Evolutionary conservation across 2,888 invertebrate species (phyloP), one percentile per base, ranked within the genome.

Genomic region (Hirtodrosophila confusa): DNA sequence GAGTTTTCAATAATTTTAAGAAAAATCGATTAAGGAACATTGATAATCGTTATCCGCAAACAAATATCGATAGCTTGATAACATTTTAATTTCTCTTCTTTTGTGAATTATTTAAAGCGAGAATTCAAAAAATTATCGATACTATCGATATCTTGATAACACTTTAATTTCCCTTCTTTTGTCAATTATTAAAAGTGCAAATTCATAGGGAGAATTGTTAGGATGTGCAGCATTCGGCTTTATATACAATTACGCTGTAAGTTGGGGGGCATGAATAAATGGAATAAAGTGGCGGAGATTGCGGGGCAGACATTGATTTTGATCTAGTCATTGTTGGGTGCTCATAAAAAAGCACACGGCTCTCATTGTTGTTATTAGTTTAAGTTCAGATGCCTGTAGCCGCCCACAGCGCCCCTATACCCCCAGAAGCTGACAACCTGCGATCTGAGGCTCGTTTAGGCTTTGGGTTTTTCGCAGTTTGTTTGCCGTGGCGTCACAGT

Each of bases 281-380:
- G 9, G 3, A 31, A 31, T 27, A 27, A 0, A 5, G 4, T 27
- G 27, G 4, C 27, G 6, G 27, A 27, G 27, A 2, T 0, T 0
- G 11, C 40, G 47, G 40, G 44, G 61, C 40, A 78, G 37, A 55
- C 53, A 60, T 77, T 64, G 85, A 85, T 87, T 82, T 73, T 12
- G 64, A 83, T 82, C 87, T 69, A 68, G 68, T 80, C 88, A 87
- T 83, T 83, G 82, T 87, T 84, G 78, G 69, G 39, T 31, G 51
- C 54, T 67, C 66, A 24, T 60, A 47, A 27, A 45, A 78, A 69
- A 72, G 58, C 58, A 79, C 78, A 78, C 60, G 53, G 40, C 54
- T 36, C 40, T 33, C 37, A 39, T 50, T 41, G 58, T 63, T 63
- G 67, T 64, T 75, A 56, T 67, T 63, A 61, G 76, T 62, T 66